Conservation (phyloP, 2,113 vertebrate species). For the Manacus vitellinus region DNA sequence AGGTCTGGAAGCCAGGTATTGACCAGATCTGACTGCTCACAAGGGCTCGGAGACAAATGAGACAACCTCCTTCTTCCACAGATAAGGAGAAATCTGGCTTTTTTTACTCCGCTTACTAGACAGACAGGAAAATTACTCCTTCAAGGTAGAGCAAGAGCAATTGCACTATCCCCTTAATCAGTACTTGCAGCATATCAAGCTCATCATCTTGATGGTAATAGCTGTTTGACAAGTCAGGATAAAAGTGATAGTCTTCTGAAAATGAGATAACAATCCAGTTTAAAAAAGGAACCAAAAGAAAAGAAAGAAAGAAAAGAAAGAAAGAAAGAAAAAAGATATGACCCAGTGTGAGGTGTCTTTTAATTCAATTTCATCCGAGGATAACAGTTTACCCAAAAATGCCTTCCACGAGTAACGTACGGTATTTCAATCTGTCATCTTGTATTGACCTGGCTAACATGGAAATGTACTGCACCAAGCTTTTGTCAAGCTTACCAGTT, state of each 20-base stretch:
- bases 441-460: conserved; percentile 68
- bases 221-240: conserved; percentile 69
- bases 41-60: conserved; percentile 16
- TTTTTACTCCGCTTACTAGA: conserved; percentile 36
- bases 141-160: conserved; percentile 52
- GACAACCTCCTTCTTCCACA: conserved; percentile 28
- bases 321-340: not conserved
- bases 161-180: conserved; percentile 71
- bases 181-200: conserved; percentile 59
- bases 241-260: conserved; percentile 71
- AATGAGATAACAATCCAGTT: conserved; percentile 61
- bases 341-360: conserved; percentile 45
- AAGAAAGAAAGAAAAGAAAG: not conserved
- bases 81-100: conserved; percentile 21
- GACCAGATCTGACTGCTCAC: not conserved
- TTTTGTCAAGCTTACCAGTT: conserved; percentile 56
- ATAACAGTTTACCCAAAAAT: conserved; percentile 66
- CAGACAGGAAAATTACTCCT: conserved; percentile 70
- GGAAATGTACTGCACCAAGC: conserved; percentile 61
- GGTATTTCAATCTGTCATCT: conserved; percentile 70
- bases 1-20: conserved; percentile 6
- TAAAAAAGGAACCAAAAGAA: conserved; percentile 50
- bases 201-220: conserved; percentile 62
- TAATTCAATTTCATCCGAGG: conserved; percentile 65
- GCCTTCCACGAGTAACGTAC: conserved; percentile 44